These are phyloP conservation scores for Agrochola lychnidis DNA, from an alignment of 2,888 invertebrate genomes.

Conservation along the genomic window DNA sequence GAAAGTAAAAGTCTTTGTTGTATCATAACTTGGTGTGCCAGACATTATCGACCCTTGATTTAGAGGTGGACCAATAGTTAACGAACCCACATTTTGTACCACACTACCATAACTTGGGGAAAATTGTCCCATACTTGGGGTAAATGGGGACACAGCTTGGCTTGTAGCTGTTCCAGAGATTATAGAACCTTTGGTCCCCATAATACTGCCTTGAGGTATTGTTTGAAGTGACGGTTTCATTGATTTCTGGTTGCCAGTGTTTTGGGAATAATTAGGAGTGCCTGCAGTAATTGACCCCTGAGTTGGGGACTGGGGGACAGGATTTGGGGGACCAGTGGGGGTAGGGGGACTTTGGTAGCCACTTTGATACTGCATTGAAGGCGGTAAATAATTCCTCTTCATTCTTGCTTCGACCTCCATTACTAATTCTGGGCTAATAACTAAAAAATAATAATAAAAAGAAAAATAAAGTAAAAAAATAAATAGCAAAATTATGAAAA, in stretches of 20 bases:
- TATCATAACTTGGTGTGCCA: slow-evolving; percentile 68
- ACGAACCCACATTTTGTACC: slow-evolving; percentile 68
- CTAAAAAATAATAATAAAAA: slow-evolving; percentile 86
- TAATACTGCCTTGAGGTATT: slow-evolving; percentile 84
- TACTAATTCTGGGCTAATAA: slow-evolving; percentile 96
- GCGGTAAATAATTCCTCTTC: slow-evolving; percentile 95
- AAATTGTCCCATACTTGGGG: slow-evolving; percentile 64
- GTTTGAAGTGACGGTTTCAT: slow-evolving; percentile 83
- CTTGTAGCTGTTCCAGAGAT: slow-evolving; percentile 64
- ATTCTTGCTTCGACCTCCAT: slow-evolving; percentile 97
- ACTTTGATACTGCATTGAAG: slow-evolving; percentile 90
- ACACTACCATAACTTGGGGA: slow-evolving; percentile 67
- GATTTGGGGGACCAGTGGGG: slow-evolving; percentile 67
- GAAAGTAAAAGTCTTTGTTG: slow-evolving; percentile 51
- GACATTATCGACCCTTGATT: slow-evolving; percentile 69
- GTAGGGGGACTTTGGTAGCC: slow-evolving; percentile 77
- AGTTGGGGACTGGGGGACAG: slow-evolving; percentile 71
- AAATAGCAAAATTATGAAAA: slow-evolving; percentile 56
- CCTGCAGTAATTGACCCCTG: slow-evolving; percentile 73
- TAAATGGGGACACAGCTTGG: slow-evolving; percentile 66
- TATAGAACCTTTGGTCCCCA: slow-evolving; percentile 75
- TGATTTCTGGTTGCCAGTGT: slow-evolving; percentile 69
- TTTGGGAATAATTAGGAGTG: slow-evolving; percentile 75
- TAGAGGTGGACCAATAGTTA: slow-evolving; percentile 67
- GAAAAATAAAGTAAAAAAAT: slow-evolving; percentile 58